Percentiles rank a stretch among this genome's conserved stretches.
These are phyloP conservation scores for Euglossa dilemma DNA, from an alignment of 1,140 invertebrate species.

Conservation along the genomic window DNA sequence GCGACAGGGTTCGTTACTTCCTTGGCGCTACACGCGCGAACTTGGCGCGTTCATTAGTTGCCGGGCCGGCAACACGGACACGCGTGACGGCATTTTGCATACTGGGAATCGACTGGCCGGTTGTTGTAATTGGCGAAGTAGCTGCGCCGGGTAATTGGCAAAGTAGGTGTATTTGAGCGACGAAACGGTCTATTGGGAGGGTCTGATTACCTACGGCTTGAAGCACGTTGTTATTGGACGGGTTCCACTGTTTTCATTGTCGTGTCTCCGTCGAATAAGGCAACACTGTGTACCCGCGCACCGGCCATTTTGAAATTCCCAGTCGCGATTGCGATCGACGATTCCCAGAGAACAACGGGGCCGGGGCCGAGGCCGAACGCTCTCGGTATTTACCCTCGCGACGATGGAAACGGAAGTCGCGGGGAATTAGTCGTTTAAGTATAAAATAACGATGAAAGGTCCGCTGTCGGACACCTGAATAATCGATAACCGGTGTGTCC, in stretches of 20 bases:
- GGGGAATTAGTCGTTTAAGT: background rate
- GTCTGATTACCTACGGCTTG: constrained; percentile 34
- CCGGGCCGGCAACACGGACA: constrained; percentile 17
- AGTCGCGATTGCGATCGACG: background rate
- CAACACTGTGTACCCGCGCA: background rate
- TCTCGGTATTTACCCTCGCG: background rate
- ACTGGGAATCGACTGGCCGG: constrained; percentile 28
- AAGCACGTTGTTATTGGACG: constrained; percentile 17
- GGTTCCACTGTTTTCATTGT: background rate
- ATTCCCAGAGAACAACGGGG: too few species aligned
- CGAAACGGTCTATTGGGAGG: constrained; percentile 43
- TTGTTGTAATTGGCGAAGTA: constrained; percentile 50
- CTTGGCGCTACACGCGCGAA: constrained; percentile 29
- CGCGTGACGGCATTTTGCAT: constrained; percentile 40
- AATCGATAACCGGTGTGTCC: background rate
- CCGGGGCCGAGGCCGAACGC: accelerated
- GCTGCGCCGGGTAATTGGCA: constrained; percentile 35
- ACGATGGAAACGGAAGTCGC: background rate
- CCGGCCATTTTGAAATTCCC: background rate
- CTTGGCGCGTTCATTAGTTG: constrained; percentile 44
- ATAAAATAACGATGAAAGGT: background rate
- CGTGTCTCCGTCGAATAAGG: background rate
- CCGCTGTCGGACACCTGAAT: background rate
- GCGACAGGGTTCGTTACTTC: constrained; percentile 38
- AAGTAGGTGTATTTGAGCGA: constrained; percentile 49